Percentiles rank a stretch among this genome's conserved stretches.
Conservation (phyloP, 1,140 invertebrate species). For the Mesaphorura yosii region DNA sequence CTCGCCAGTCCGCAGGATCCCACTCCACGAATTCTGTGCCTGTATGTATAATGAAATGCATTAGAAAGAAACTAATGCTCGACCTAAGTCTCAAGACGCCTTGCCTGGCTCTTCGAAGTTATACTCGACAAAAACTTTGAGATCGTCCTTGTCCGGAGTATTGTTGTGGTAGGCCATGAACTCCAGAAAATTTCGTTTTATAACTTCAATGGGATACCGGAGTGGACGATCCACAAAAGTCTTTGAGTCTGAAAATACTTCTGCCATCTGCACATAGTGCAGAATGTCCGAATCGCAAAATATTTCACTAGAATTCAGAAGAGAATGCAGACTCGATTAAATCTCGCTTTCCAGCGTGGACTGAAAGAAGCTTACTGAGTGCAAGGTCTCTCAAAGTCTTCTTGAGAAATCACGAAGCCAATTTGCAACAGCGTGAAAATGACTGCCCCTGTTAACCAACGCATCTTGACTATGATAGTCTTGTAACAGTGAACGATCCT, state of each 20-base stretch:
- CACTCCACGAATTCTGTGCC: conserved; percentile 33
- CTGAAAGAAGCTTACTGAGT: neutral
- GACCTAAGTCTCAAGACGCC: no score
- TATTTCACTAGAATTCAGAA: conserved; percentile 36
- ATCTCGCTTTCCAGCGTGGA: no score
- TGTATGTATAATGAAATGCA: no score
- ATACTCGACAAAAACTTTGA: conserved; percentile 34
- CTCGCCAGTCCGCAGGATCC: conserved; percentile 36
- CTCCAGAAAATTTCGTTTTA: conserved; percentile 46
- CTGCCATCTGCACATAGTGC: conserved; percentile 39
- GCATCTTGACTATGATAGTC: no score
- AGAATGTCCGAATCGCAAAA: conserved; percentile 42
- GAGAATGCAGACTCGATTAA: no score
- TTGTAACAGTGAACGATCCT: no score
- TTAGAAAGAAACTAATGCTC: no score
- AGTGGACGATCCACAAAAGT: conserved; percentile 79
- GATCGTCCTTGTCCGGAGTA: conserved; percentile 30
- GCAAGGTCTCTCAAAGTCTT: no score
- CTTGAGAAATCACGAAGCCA: no score
- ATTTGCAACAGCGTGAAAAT: no score
- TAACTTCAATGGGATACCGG: conserved; percentile 47
- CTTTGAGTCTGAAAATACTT: conserved; percentile 57
- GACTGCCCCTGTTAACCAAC: no score
- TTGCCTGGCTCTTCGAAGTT: no score
- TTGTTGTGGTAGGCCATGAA: conserved; percentile 44